Base-by-base conservation (phyloP, 2,888 invertebrate genomes). In the Idaea aversata region DNA sequence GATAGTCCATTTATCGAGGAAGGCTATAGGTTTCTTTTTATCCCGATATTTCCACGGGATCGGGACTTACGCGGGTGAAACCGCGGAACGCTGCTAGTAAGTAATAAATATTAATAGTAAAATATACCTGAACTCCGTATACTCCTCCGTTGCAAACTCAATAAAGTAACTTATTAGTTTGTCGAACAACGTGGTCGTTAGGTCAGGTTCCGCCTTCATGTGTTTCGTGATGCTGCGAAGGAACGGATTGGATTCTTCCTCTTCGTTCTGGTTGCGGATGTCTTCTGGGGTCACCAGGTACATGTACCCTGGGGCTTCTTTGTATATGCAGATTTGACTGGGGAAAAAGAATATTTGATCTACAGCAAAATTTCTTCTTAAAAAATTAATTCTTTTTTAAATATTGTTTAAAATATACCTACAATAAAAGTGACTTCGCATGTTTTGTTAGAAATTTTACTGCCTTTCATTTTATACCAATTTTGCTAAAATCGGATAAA, bases 221-320 rank as follows among this genome's bases (percentile, higher is more conserved):
- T 77, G 77, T 15, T 75, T 73, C 5, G 72, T 79, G 47, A 85
- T 83, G 58, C 83, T 85, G 47, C 72, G 75, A 1, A 85, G 61
- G 62, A 84, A 84, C 0, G 84, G 83, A 16, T 84, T 84, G 0
- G 76, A 73, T 15, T 84, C 84, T 4, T 73, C 71, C 57, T 71
- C 74, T 5, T 66, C 64, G 6, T 70, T 64, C 0, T 77, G 73
- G 3, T 73, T 60, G 59, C 76, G 70, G 2, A 88, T 70, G 65
- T 88, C 86, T 0, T 82, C 78, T 0, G 87, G 88, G 0, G 84
- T 83, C 5, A 88, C 72, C 13, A 88, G 72, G 64, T 78, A 88
- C 3, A 88, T 80, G 57, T 83, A 67, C 0, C 72, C 68, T 0
- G 85, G 84, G 0, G 87, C 84, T 15, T 82, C 81, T 67, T 89